Conservation (phyloP, 2,113 vertebrate genomes). For the Catharus minimus region DNA sequence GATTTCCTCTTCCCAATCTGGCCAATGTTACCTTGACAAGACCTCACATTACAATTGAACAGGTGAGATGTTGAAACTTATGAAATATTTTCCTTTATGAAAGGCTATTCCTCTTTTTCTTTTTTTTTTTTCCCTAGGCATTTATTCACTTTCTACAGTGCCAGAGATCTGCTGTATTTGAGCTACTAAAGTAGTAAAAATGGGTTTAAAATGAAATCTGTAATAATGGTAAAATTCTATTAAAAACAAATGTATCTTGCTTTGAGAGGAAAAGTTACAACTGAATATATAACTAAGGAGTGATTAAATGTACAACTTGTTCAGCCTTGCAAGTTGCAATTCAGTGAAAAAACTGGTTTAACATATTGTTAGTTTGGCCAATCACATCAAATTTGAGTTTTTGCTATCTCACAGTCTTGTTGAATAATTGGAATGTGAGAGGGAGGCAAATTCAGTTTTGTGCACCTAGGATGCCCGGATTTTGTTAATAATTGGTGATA, state of each 20-base stretch:
- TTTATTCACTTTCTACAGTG: neutral
- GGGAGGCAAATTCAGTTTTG: neutral
- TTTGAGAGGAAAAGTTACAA: neutral
- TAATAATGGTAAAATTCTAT: neutral
- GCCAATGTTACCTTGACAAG: constrained; percentile 57
- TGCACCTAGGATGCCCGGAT: neutral
- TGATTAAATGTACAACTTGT: neutral
- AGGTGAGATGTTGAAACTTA: constrained; percentile 60
- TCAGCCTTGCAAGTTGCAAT: neutral
- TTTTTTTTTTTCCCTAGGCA: neutral
- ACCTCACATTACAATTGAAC: constrained; percentile 61
- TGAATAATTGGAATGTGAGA: neutral
- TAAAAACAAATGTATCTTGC: neutral
- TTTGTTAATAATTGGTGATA: neutral
- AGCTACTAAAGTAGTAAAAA: neutral
- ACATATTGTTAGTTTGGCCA: neutral
- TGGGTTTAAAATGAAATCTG: neutral
- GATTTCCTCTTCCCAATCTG: constrained; percentile 70
- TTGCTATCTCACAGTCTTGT: neutral
- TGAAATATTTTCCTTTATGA: neutral
- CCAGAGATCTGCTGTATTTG: neutral
- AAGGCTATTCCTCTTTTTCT: neutral
- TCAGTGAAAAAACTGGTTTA: neutral
- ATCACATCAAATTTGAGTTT: neutral
- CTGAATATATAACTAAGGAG: neutral